These are phyloP conservation scores for Melieria picta DNA, from an alignment of 2,888 invertebrate species.

Conservation along the genomic window DNA sequence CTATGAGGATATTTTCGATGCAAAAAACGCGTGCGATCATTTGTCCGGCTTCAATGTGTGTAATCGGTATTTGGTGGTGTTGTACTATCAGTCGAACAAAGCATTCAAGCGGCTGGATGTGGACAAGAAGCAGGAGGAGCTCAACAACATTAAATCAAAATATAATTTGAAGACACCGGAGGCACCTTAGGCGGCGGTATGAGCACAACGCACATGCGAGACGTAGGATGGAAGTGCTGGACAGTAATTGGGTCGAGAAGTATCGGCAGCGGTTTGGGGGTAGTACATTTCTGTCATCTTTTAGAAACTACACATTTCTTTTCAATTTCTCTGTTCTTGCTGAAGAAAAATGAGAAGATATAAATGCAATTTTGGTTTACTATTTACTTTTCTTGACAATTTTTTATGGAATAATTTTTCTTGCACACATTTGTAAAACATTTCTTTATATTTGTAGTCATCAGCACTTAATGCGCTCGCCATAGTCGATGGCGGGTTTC, in stretches of 20 bases:
- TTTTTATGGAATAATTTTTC: no score
- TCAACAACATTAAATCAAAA: conserved; percentile 94
- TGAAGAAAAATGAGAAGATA: no score
- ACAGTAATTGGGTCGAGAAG: not conserved
- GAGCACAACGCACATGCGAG: no score
- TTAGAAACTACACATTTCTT: no score
- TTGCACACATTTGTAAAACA: no score
- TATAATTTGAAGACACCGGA: conserved; percentile 78
- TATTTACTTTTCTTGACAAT: no score
- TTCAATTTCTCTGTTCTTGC: no score
- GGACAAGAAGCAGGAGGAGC: conserved; percentile 95
- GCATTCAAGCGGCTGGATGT: conserved; percentile 95
- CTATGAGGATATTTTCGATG: conserved; percentile 99
- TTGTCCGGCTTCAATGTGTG: conserved; percentile 99
- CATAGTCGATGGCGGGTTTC: conserved; percentile 15
- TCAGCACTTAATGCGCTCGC: conserved; percentile 6
- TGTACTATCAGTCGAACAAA: conserved; percentile 97
- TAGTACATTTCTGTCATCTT: no score
- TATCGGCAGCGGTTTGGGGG: no score
- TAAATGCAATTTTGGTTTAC: no score
- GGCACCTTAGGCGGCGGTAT: conserved; percentile 32
- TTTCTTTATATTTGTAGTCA: no score
- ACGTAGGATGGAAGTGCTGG: not conserved
- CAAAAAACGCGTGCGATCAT: conserved; percentile 99
- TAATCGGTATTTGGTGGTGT: conserved; percentile 97